These are phyloP conservation scores for Oncorhynchus keta DNA, from an alignment of 2,113 vertebrate species.

Conservation along the genomic window DNA sequence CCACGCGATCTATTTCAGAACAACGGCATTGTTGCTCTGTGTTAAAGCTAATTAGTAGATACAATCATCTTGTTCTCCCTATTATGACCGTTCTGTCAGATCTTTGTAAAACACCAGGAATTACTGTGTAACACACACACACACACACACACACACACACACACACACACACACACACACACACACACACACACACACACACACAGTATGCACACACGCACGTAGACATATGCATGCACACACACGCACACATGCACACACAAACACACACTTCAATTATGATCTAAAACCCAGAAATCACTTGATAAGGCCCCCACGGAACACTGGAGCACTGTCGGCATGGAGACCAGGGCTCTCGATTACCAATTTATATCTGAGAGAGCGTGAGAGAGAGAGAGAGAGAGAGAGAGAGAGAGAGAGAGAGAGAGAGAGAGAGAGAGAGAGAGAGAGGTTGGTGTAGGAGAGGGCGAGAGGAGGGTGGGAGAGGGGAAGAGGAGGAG, in stretches of 20 bases:
- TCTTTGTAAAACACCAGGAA: not conserved
- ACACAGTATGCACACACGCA: too few relatives aligned
- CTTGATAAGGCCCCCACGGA: not conserved
- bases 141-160: too few relatives aligned
- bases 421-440: not conserved
- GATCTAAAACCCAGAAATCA: not conserved
- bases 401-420: not conserved
- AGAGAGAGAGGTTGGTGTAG: not conserved
- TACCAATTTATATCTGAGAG: not conserved
- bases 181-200: too few relatives aligned
- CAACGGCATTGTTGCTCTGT: not conserved
- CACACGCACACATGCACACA: too few relatives aligned
- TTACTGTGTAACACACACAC: not conserved
- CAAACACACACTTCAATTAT: too few relatives aligned
- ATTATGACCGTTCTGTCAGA: not conserved
- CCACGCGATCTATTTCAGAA: not conserved
- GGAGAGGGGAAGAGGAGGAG: too few relatives aligned
- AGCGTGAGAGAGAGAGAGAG: not conserved
- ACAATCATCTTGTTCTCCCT: not conserved
- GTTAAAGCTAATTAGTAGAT: constrained; percentile 5
- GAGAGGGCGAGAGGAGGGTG: too few relatives aligned
- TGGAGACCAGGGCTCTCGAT: not conserved
- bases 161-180: too few relatives aligned
- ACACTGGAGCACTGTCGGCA: not conserved
- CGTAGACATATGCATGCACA: too few relatives aligned